Percentiles rank a stretch among this genome's conserved stretches.
Conservation (phyloP, 2,888 invertebrate genomes). For the Seira ritae region DNA sequence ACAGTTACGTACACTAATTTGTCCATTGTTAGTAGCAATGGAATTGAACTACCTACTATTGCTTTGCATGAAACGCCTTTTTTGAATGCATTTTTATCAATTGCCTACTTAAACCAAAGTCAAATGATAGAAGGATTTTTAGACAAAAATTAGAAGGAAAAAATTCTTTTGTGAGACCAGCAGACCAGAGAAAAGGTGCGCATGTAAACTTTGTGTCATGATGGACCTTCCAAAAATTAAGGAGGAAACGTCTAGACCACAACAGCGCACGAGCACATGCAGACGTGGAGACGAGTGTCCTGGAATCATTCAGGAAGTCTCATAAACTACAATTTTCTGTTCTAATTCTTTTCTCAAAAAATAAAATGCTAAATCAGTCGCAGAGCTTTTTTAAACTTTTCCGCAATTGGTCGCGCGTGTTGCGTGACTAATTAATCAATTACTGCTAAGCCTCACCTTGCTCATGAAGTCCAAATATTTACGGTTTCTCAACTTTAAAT, state of each 20-base stretch:
- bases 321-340: slow-evolving; percentile 50
- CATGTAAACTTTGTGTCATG: neutral
- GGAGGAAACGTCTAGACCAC: neutral
- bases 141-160: neutral
- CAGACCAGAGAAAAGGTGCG: too few species aligned
- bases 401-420: too few species aligned
- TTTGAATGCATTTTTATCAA: too few species aligned
- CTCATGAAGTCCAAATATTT: too few species aligned
- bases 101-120: too few species aligned
- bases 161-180: neutral
- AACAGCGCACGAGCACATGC: neutral
- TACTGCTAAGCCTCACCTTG: too few species aligned
- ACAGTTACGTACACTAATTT: neutral
- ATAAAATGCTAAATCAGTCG: too few species aligned
- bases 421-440: too few species aligned
- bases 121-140: too few species aligned
- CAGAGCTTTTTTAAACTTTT: too few species aligned
- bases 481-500: too few species aligned
- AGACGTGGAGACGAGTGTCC: neutral
- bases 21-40: neutral
- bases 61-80: too few species aligned
- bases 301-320: slow-evolving; percentile 52
- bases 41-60: neutral
- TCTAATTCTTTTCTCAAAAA: neutral
- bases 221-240: neutral